Evolutionary conservation across 2,888 invertebrate species (phyloP), one percentile per base, ranked within the genome.

Genomic region (Pedicia rivosa): DNA sequence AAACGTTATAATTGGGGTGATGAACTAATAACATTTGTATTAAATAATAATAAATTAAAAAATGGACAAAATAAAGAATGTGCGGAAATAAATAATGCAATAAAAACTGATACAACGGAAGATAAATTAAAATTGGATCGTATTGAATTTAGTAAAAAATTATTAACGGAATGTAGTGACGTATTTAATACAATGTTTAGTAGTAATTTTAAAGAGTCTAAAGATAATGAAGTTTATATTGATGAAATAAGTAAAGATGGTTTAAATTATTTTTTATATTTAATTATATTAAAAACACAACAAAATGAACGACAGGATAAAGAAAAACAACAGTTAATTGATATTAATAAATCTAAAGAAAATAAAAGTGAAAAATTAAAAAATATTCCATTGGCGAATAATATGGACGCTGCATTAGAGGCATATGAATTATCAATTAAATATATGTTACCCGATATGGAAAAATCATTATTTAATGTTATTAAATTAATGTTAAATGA

Each of bases 141-240:
- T 13, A 39, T 43, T 30, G 48, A 47, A 35, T 62, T 56, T 20
- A 56, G 52, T 38, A 60, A 57, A 40, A 50, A 54, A 40, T 38
- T 57, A 30, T 48, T 62, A 5, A 58, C 55, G 26, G 48, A 54
- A 19, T 49, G 50, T 35, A 60, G 62, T 40, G 62, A 62, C 38
- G 62, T 62, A 7, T 62, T 62, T 40, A 54, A 56, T 42, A 51
- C 56, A 24, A 62, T 62, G 62, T 47, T 62, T 5, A 59, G 57
- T 35, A 59, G 59, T 41, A 49, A 54, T 37, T 62, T 62, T 28
- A 53, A 55, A 9, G 62, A 62, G 41, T 55, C 57, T 2, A 54
- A 57, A 19, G 52, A 56, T 20, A 55, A 57, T 10, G 56, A 58
- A 43, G 55, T 62, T 7, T 54, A 57, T 32, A 45, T 62, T n/a